Evolutionary conservation across 2,113 vertebrate genomes (phyloP).

Genomic region (Acanthisitta chloris): DNA sequence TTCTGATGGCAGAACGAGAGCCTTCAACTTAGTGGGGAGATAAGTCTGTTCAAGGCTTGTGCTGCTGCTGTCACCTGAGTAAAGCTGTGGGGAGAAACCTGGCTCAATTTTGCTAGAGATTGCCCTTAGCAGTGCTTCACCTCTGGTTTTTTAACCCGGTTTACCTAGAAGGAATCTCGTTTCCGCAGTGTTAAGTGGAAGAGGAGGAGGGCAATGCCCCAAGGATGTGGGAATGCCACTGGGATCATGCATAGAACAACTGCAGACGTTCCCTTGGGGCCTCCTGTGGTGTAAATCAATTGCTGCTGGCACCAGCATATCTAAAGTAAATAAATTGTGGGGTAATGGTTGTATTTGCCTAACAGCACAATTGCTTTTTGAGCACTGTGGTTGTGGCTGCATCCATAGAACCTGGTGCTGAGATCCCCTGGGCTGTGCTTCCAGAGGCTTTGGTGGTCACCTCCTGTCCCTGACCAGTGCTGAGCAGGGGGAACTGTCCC

Average conservation of each 20-base stretch:
- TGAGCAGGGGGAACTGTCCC: rapidly evolving
- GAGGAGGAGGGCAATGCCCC: too few relatives aligned
- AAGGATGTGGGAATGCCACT: neutral
- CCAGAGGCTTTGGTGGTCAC: neutral
- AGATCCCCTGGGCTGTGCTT: neutral
- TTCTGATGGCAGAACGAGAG: neutral
- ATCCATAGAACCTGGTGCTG: rapidly evolving
- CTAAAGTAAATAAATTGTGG: neutral
- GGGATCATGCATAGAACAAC: neutral
- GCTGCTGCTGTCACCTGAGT: neutral
- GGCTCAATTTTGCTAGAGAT: neutral
- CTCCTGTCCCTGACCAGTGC: rapidly evolving
- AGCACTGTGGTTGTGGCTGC: neutral
- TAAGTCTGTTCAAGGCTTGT: neutral
- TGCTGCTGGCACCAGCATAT: neutral
- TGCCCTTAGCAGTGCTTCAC: neutral
- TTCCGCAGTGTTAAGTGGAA: neutral
- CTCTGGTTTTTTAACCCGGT: neutral
- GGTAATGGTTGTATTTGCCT: neutral
- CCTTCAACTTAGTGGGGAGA: neutral
- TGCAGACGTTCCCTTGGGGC: neutral
- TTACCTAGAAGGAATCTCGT: neutral
- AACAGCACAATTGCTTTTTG: neutral
- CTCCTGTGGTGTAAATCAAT: neutral
- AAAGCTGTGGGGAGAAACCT: neutral